Percentiles rank a stretch among this genome's conserved stretches.
Evolutionary conservation across 2,888 invertebrate species (phyloP).

Genomic region (Pomacea canaliculata): DNA sequence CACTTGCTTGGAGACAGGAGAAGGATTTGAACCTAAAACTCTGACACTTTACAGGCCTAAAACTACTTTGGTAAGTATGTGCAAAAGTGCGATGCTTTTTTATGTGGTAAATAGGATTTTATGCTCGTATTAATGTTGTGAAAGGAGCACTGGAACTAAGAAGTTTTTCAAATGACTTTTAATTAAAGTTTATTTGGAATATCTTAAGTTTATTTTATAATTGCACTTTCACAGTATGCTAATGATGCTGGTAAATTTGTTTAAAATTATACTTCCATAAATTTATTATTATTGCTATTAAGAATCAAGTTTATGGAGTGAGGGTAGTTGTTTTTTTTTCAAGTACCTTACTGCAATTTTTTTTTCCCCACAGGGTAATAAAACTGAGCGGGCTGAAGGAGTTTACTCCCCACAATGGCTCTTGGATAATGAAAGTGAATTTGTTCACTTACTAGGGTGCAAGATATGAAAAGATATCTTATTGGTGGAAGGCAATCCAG

Average conservation of each 20-base stretch:
- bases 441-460: conserved; percentile 24
- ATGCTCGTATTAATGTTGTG: too few relatives aligned
- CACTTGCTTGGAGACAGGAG: conserved; percentile 30
- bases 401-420: conserved; percentile 37
- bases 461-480: neutral
- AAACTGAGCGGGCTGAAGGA: conserved; percentile 30
- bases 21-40: conserved; percentile 47
- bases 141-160: too few relatives aligned
- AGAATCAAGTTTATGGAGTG: too few relatives aligned
- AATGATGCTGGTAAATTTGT: too few relatives aligned
- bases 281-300: too few relatives aligned
- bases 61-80: conserved; percentile 42
- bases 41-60: conserved; percentile 43
- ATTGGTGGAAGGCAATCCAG: neutral
- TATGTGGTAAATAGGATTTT: neutral
- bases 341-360: too few relatives aligned
- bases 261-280: too few relatives aligned
- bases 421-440: conserved; percentile 14
- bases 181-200: too few relatives aligned
- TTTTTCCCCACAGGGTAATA: conserved; percentile 37
- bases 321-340: too few relatives aligned
- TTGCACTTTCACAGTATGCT: too few relatives aligned
- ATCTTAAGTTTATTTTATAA: too few relatives aligned
- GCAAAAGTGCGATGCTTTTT: neutral
- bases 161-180: too few relatives aligned